A percentile compares a stretch with the other conserved stretches of the same genome.
These are phyloP conservation scores for Eublepharis macularius DNA, from an alignment of 2,113 vertebrate species.

Conservation along the genomic window DNA sequence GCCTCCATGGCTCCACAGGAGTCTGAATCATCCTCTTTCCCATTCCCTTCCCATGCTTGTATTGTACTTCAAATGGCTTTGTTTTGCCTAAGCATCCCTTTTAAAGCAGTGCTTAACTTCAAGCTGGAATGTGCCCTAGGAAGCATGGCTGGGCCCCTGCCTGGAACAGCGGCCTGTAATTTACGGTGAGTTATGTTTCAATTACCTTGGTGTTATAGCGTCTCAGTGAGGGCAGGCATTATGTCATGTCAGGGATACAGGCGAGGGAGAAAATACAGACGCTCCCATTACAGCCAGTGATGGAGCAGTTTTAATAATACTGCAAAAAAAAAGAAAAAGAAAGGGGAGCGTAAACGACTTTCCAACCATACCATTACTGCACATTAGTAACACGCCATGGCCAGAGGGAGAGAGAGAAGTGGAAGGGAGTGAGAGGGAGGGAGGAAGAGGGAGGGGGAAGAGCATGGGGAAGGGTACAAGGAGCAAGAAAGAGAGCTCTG, in stretches of 20 bases:
- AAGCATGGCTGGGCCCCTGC: constrained; percentile 70
- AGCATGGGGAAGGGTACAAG: not conserved
- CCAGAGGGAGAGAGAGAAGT: constrained; percentile 35
- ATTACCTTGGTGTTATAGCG: constrained; percentile 81
- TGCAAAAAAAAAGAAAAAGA: constrained; percentile 70
- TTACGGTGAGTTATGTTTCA: constrained; percentile 86
- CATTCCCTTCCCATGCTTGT: constrained; percentile 42
- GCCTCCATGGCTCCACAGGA: not conserved
- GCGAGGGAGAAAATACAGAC: constrained; percentile 75
- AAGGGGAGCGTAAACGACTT: constrained; percentile 73
- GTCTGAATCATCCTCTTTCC: not conserved
- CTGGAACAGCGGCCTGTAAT: constrained; percentile 78
- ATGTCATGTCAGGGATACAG: constrained; percentile 80
- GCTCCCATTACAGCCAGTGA: constrained; percentile 78
- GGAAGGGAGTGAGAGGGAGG: constrained; percentile 22
- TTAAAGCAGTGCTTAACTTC: constrained; percentile 78
- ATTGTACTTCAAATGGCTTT: constrained; percentile 66
- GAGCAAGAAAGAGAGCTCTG: not conserved
- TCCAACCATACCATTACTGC: constrained; percentile 72
- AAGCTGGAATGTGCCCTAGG: constrained; percentile 77
- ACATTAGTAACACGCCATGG: constrained; percentile 68
- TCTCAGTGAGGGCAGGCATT: constrained; percentile 79
- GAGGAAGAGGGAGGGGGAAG: constrained; percentile 6
- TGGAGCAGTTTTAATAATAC: constrained; percentile 85
- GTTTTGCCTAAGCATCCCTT: constrained; percentile 72